These are phyloP conservation scores for Tryphoninae sp. DNA, from an alignment of 2,888 invertebrate species.

Conservation along the genomic window DNA sequence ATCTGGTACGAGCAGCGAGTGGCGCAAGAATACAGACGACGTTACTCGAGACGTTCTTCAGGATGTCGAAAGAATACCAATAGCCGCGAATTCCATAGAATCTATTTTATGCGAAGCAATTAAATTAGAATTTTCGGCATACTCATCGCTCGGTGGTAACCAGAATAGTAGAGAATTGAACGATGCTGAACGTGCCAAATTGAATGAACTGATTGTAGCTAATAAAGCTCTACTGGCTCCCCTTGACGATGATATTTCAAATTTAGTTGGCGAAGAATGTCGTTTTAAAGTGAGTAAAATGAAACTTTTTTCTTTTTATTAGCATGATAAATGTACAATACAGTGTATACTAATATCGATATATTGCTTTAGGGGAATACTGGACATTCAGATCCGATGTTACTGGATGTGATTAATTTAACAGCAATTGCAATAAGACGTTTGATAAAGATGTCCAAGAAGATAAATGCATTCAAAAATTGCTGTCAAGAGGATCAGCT, in stretches of 20 bases:
- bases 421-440: conserved; percentile 96
- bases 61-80: conserved; percentile 84
- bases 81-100: conserved; percentile 89
- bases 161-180: conserved; percentile 87
- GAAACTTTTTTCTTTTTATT: conserved; percentile 2
- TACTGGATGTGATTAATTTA: conserved; percentile 93
- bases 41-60: conserved; percentile 86
- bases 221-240: conserved; percentile 93
- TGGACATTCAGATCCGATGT: conserved; percentile 84
- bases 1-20: conserved; percentile 59
- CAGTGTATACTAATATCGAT: not conserved
- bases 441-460: conserved; percentile 92
- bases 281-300: conserved; percentile 82
- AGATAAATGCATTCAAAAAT: conserved; percentile 93
- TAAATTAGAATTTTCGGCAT: conserved; percentile 91
- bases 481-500: conserved; percentile 98
- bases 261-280: conserved; percentile 86
- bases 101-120: conserved; percentile 93
- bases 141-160: conserved; percentile 85
- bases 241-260: conserved; percentile 90
- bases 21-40: conserved; percentile 75
- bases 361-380: conserved; percentile 71
- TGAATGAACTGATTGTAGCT: conserved; percentile 92
- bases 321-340: not conserved
- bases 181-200: conserved; percentile 91